Evolutionary conservation across 2,113 vertebrate species (phyloP), one percentile per base, ranked within the genome.

Genomic region (Caretta caretta): DNA sequence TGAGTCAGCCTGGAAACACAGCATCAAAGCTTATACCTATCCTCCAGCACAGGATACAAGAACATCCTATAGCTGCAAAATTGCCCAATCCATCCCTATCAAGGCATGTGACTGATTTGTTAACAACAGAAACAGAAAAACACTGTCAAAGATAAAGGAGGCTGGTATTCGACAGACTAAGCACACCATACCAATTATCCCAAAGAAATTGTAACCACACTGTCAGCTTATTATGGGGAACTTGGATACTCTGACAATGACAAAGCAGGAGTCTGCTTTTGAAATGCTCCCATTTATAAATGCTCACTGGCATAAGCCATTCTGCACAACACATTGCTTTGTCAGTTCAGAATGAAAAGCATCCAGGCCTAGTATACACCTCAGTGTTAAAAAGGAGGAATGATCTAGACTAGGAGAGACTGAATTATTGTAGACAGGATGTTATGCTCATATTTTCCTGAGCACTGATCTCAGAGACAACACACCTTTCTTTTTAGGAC

Each of bases 121-220:
- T 89, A 83, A 65, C 83, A 75, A 83, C 35, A 92, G 53, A 53
- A 92, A 79, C 38, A 53, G 48, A 49, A 84, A 62, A 87, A 22
- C 38, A 6, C 62, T 22, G 46, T 46, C 78, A 65, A 72, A 84
- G 85, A 76, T 19, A 89, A 87, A 87, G 90, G 9, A 51, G 83
- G 57, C 46, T 54, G 1, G 53, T 57, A 16, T 19, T 80, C 85
- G 86, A 80, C 80, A 87, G 80, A 49, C 38, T 59, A 29, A 76
- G 76, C 59, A 31, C 19, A 49, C 29, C 20, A 5, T 29, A 42
- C 38, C 92, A 88, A 53, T 93, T 95, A 82, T 88, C 83, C 42
- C 0, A 1, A 48, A 90, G 84, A 57, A 91, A 76, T 0, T 51
- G 14, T 38, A 83, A 51, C 75, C 49, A 49, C 59, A 1, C n/a